Evolutionary conservation across 2,888 invertebrate genomes (phyloP), one percentile per base, ranked within the genome.

Genomic region (Argyresthia albistria): DNA sequence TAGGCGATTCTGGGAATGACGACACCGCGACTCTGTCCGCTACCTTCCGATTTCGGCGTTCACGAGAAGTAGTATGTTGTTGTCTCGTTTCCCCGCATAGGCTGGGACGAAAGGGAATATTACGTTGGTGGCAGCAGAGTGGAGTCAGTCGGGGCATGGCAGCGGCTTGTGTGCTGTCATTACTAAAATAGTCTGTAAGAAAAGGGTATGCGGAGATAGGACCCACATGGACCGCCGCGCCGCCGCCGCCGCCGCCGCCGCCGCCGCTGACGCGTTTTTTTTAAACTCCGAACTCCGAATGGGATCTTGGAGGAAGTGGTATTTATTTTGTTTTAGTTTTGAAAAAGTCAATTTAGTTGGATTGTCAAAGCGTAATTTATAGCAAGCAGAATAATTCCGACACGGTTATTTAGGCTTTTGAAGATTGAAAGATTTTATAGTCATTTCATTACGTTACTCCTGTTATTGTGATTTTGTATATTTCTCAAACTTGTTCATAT

Each of bases 181-280:
- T 83, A 83, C 79, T 73, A 79, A 86, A 86, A 84, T 84, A 84
- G 82, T 81, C 80, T 78, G 69, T 69, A 79, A 75, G 82, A 84
- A 86, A 25, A 86, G 84, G 84, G 84, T 84, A 80, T 79, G 67
- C 70, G 71, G 83, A 25, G 25, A 84, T 78, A 73, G 56, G 70
- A 69, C 69, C 76, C 84, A 83, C 83, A 81, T 84, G 84, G 84
- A 72, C 60, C 62, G 61, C 57, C 59, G 62, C 57, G 25, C 45
- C 49, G 25, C 47, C 14, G 46, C 36, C 46, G 48, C 51, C 43
- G 54, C 11, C 12, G 25, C 11, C 39, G 39, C 11, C 39, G 42
- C n/a, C n/a, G n/a, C n/a, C n/a, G n/a, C n/a, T n/a, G n/a, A n/a
- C 25, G 25, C 25, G 35, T 50, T 15, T 39, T 43, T 35, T 39